Percentiles rank a stretch among this genome's conserved stretches.
Conservation (phyloP, 2,797 vertebrate genomes). For the Microchirus variegatus region DNA sequence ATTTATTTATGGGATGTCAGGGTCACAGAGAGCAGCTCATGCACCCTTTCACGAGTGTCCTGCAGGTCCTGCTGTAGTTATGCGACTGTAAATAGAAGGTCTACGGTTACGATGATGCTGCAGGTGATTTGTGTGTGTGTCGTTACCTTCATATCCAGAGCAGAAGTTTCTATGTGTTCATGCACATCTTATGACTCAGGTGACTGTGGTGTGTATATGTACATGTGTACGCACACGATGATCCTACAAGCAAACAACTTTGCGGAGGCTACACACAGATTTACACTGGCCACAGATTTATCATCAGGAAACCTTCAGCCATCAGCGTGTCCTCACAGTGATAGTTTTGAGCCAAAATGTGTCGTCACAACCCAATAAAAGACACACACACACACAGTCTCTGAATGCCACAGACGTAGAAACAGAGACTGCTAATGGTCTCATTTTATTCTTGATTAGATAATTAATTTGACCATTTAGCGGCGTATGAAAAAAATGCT, state of each 20-base stretch:
- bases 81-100: slow-evolving; percentile 64
- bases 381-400: slow-evolving; percentile 23
- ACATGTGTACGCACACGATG: slow-evolving; percentile 1
- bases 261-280: slow-evolving; percentile 5
- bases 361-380: slow-evolving; percentile 5
- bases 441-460: slow-evolving; percentile 76
- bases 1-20: slow-evolving; percentile 59
- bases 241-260: slow-evolving; percentile 22
- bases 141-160: slow-evolving; percentile 28
- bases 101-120: slow-evolving; percentile 35
- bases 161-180: slow-evolving; percentile 10
- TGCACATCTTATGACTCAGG: background rate
- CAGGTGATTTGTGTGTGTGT: slow-evolving; percentile 57
- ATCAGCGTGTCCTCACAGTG: background rate
- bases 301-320: slow-evolving; percentile 21
- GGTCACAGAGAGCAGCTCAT: slow-evolving; percentile 61
- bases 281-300: slow-evolving; percentile 29
- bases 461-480: slow-evolving; percentile 71
- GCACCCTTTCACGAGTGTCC: slow-evolving; percentile 60
- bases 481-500: slow-evolving; percentile 56
- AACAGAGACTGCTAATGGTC: slow-evolving; percentile 66
- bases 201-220: slow-evolving; percentile 3
- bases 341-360: too few species aligned
- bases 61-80: slow-evolving; percentile 56
- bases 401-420: slow-evolving; percentile 38